Conservation (phyloP, 2,888 invertebrate species). For the Noctua pronuba region DNA sequence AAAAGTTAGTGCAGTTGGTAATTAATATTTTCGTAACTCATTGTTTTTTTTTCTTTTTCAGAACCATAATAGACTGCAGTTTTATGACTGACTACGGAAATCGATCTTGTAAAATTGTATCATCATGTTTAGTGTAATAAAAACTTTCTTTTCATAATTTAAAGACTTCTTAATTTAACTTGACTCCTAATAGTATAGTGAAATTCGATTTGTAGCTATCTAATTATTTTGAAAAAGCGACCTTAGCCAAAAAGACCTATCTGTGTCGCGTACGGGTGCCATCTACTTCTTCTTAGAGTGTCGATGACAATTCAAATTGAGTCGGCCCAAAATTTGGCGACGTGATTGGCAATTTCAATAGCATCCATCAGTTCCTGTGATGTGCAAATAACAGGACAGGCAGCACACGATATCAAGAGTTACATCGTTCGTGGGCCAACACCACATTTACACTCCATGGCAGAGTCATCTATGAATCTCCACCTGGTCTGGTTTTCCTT, state of each 20-base stretch:
- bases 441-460: too few species aligned
- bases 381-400: too few species aligned
- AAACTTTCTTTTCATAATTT: not conserved
- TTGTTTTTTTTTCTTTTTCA: not conserved
- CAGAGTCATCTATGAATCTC: too few species aligned
- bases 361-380: too few species aligned
- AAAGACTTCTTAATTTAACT: not conserved
- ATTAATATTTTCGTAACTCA: not conserved
- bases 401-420: too few species aligned
- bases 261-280: not conserved
- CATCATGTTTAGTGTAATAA: not conserved
- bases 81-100: not conserved
- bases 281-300: too few species aligned
- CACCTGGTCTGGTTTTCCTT: too few species aligned
- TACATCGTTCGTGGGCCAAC: too few species aligned
- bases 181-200: not conserved
- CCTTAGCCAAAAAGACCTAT: not conserved
- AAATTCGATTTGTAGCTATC: not conserved
- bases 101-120: not conserved
- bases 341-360: too few species aligned
- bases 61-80: not conserved
- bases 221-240: not conserved
- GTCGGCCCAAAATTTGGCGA: too few species aligned
- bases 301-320: too few species aligned
- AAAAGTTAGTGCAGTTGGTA: too few species aligned